Percentiles rank a stretch among this genome's conserved stretches.
phyloP scores from a whole-genome alignment of 1,140 invertebrate species.

The Homarus americanus region DNA sequence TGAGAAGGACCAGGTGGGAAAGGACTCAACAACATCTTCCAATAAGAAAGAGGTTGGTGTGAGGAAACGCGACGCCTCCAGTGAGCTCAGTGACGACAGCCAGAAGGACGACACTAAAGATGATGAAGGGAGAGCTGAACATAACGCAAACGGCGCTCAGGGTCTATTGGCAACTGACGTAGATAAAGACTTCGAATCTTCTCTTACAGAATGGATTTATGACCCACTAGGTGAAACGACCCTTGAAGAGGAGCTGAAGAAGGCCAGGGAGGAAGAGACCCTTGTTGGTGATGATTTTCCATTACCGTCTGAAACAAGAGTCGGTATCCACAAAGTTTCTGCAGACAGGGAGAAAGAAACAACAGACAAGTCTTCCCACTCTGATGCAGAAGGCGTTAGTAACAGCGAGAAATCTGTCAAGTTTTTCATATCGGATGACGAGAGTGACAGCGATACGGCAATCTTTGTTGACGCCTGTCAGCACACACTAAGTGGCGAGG shows the following conservation, averaged over 20 bases:
- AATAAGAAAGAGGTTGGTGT: neutral
- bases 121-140: neutral
- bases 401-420: conserved; percentile 40
- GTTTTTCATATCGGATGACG: conserved; percentile 56
- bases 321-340: neutral
- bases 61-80: neutral
- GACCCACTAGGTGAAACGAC: conserved; percentile 4
- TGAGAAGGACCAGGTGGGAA: neutral
- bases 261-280: conserved; percentile 1
- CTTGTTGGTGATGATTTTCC: neutral
- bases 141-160: neutral
- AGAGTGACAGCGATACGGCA: conserved; percentile 59
- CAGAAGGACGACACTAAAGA: neutral
- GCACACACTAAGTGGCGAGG: neutral
- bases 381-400: neutral
- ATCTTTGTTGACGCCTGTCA: conserved; percentile 53
- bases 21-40: neutral
- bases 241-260: conserved; percentile 28
- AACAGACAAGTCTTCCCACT: neutral
- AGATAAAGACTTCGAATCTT: conserved; percentile 22
- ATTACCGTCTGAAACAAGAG: neutral
- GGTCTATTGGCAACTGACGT: neutral
- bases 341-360: neutral
- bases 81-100: neutral
- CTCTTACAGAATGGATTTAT: conserved; percentile 14